Evolutionary conservation across 2,113 vertebrate species (phyloP), one percentile per base, ranked within the genome.

Genomic region (Podilymbus podiceps): DNA sequence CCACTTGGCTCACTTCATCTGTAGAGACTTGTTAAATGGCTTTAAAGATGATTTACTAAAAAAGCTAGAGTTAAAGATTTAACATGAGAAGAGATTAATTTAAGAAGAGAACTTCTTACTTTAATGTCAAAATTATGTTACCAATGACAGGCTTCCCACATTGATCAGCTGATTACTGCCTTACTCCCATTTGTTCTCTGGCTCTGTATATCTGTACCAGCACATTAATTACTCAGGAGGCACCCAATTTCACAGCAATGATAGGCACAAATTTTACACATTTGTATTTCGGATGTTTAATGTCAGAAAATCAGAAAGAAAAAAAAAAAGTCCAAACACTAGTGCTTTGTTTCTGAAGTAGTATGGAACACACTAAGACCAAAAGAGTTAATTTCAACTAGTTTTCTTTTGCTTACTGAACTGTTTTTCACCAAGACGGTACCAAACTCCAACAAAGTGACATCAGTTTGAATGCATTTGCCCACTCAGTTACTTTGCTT

Each of bases 41-140:
- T 95, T 97, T 88, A 96, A 96, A 88, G 84, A 95, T 80, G 85
- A 97, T 93, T 98, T 97, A 97, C 82, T 95, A 81, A 88, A 94
- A 98, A 96, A 96, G 60, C 93, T 87, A 93, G 95, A 95, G 86
- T 58, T 96, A 97, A 94, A 88, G 78, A 90, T 88, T 93, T 89
- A 96, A 91, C 92, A 93, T 44, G 53, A 96, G 88, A 95, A 95
- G 24, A 87, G 59, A 94, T 87, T 97, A 90, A 96, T 95, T 95
- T 97, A 66, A 97, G 88, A 50, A 82, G 68, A 94, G 72, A 89
- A 90, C 53, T 92, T 68, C 62, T 79, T 88, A 79, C 89, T 89
- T 96, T 84, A 93, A 88, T 89, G 64, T 84, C 40, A 88, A 78
- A 73, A 83, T 89, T 78, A 86, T 9, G 5, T 93, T 94, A 94